Percentiles rank a stretch among this genome's conserved stretches.
These are phyloP conservation scores for Limosa lapponica DNA, from an alignment of 2,797 vertebrate genomes.

Conservation along the genomic window DNA sequence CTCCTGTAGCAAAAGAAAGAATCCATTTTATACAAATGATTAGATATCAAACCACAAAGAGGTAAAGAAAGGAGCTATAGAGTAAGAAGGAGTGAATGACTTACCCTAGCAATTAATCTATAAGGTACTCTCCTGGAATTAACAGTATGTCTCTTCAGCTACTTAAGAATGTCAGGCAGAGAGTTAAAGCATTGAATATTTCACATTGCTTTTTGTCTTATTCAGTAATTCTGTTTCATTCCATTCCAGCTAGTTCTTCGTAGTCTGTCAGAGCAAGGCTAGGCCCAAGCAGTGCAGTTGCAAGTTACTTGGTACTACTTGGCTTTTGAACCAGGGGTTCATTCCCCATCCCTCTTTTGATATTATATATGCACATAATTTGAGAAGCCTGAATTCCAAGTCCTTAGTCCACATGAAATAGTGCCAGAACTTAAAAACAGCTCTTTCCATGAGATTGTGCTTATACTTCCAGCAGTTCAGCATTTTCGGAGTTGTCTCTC, in stretches of 20 bases:
- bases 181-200: not conserved
- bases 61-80: not conserved
- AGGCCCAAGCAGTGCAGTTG: not conserved
- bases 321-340: not conserved
- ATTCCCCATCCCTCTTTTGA: not conserved
- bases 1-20: not conserved
- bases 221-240: not conserved
- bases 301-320: not conserved
- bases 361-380: fast-evolving
- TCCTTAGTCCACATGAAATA: not conserved
- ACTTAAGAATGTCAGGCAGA: not conserved
- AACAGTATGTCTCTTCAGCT: not conserved
- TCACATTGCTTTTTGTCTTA: not conserved
- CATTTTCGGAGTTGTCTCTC: not conserved
- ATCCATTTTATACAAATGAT: not conserved
- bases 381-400: not conserved
- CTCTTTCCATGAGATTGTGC: not conserved
- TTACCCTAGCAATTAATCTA: not conserved
- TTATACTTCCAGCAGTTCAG: not conserved
- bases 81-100: not conserved
- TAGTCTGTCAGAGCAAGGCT: not conserved
- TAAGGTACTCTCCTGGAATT: not conserved
- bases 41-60: not conserved
- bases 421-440: not conserved
- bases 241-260: not conserved